Evolutionary conservation across 1,140 invertebrate genomes (phyloP), one percentile per base, ranked within the genome.

Genomic region (Temnothorax curvispinosus): DNA sequence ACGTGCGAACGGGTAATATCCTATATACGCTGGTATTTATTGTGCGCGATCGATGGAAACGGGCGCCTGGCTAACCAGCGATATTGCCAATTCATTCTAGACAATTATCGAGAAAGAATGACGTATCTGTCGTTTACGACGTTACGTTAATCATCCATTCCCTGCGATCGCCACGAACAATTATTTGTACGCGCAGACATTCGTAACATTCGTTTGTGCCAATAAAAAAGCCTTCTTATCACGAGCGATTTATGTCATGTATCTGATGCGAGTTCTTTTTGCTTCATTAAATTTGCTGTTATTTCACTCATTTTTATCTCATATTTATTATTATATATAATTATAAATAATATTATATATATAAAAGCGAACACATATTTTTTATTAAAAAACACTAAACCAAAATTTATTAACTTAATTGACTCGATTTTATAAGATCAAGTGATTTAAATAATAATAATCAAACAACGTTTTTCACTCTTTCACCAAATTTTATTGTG

Each of bases 61-160:
- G 41, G 44, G 21, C 8, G 35, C 62, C 81, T 27, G 87, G 87
- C 15, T 74, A 75, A 56, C 58, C 87, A 56, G 64, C 77, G 69
- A 91, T 93, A 92, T 93, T 91, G 89, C 90, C 87, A 88, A 92
- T 93, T 72, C 87, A 85, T 90, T 90, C 89, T 76, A 75, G 64
- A 80, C 87, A 86, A 89, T 89, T 93, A 93, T 92, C 84, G 74
- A 78, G 58, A 88, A 92, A 90, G 89, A 87, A 84, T 60, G 44
- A 44, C 27, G 32, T 35, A 38, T 50, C 44, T 47, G 65, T 38
- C 32, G 60, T 27, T 27, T 27, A 27, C 27, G 27, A 27, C 27
- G 27, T 18, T 67, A 69, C 78, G n/a, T 81, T 81, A 44, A 81
- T 81, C 78, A 54, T 81, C 38, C 11, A 15, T n/a, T 21, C 38